These are phyloP conservation scores for Gasterosteus aculeatus DNA, from an alignment of 2,113 vertebrate species.

Conservation along the genomic window DNA sequence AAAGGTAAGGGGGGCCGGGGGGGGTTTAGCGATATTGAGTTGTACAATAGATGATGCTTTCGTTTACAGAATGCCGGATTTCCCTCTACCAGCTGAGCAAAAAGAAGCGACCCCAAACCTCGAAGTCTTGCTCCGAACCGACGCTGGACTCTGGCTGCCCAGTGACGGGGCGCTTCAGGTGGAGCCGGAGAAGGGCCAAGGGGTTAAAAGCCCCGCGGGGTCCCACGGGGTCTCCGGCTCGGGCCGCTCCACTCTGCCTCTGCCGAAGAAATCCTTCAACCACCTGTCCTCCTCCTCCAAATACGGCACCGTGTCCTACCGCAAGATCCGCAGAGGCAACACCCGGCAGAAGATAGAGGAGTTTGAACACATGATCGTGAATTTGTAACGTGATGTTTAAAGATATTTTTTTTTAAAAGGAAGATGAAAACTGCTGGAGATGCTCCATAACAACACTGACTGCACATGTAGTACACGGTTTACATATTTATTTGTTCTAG, in stretches of 20 bases:
- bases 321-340: slow-evolving; percentile 93
- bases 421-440: neutral
- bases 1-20: slow-evolving; percentile 47
- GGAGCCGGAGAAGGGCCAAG: slow-evolving; percentile 32
- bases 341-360: slow-evolving; percentile 92
- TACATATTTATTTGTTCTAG: neutral
- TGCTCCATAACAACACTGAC: neutral
- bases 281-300: slow-evolving; percentile 83
- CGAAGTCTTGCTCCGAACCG: slow-evolving; percentile 2
- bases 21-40: neutral
- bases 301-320: slow-evolving; percentile 94
- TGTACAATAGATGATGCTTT: neutral
- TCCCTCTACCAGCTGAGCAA: neutral
- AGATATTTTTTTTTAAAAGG: neutral
- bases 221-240: slow-evolving; percentile 58
- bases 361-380: slow-evolving; percentile 92
- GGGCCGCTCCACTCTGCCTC: slow-evolving; percentile 59
- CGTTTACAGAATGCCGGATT: neutral
- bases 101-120: slow-evolving; percentile 25
- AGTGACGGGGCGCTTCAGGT: slow-evolving; percentile 21
- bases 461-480: neutral
- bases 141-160: slow-evolving; percentile 21
- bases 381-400: slow-evolving; percentile 43
- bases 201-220: slow-evolving; percentile 15
- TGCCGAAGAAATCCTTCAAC: slow-evolving; percentile 78